A percentile compares a stretch with the other conserved stretches of the same genome.
phyloP scores from a whole-genome alignment of 2,113 vertebrate species.

The Sinosuthora webbiana region DNA sequence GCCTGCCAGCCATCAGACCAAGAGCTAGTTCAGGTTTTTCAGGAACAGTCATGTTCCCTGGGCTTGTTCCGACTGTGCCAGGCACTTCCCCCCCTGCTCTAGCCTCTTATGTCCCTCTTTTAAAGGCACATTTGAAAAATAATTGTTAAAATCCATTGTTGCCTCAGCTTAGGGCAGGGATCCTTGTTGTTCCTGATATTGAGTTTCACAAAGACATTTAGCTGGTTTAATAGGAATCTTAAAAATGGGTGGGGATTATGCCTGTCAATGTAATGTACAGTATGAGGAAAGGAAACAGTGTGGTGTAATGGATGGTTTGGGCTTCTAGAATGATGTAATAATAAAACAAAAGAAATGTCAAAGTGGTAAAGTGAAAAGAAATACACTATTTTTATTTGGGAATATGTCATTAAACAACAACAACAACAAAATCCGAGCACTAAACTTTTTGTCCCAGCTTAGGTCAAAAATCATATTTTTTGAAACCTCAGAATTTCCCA shows the following conservation, averaged over 20 bases:
- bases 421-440: neutral
- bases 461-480: slow-evolving; percentile 33
- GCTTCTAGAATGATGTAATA: neutral
- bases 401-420: neutral
- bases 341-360: slow-evolving; percentile 22
- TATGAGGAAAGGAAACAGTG: neutral
- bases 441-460: neutral
- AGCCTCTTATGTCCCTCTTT: neutral
- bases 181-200: neutral
- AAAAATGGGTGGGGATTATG: slow-evolving; percentile 16
- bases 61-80: neutral
- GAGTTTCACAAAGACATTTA: neutral
- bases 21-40: neutral
- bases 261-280: neutral
- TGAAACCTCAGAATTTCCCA: slow-evolving; percentile 45
- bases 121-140: neutral
- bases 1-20: neutral
- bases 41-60: neutral
- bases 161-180: neutral
- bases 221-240: slow-evolving; percentile 2
- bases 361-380: slow-evolving; percentile 13
- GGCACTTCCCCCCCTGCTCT: neutral
- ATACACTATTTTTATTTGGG: neutral
- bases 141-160: neutral
- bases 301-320: neutral